These are phyloP conservation scores for Cydia amplana DNA, from an alignment of 1,140 invertebrate genomes.

Conservation along the genomic window DNA sequence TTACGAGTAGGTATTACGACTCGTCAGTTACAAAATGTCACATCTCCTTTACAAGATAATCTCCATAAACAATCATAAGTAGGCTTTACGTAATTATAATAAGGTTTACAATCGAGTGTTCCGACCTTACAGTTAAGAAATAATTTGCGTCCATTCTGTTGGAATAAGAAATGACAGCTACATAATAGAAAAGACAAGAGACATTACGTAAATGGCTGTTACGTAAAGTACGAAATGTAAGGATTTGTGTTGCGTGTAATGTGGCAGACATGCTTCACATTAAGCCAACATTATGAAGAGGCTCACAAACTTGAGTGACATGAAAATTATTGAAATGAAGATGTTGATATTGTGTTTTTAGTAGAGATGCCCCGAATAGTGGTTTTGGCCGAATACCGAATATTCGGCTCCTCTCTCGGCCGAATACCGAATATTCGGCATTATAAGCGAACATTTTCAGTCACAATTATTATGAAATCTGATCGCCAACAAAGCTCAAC, in stretches of 20 bases:
- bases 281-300: background rate
- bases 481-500: too few species aligned
- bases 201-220: background rate
- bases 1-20: too few species aligned
- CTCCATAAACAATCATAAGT: background rate
- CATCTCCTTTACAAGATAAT: background rate
- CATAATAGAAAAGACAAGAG: slow-evolving; percentile 15
- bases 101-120: background rate
- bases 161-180: background rate
- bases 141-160: background rate
- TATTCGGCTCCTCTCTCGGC: too few species aligned
- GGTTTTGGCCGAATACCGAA: too few species aligned
- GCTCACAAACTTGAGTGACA: background rate
- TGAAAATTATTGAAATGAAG: background rate
- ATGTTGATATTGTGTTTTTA: background rate
- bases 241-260: background rate
- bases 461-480: too few species aligned
- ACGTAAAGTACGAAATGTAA: background rate
- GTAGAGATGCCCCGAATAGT: too few species aligned
- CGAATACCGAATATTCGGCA: too few species aligned
- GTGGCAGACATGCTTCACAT: slow-evolving; percentile 12
- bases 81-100: background rate
- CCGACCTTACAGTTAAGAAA: background rate
- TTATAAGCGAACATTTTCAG: too few species aligned
- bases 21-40: background rate